Percentiles rank a stretch among this genome's conserved stretches.
These are phyloP conservation scores for Cecropterus lyciades DNA, from an alignment of 1,140 invertebrate genomes.

Conservation along the genomic window DNA sequence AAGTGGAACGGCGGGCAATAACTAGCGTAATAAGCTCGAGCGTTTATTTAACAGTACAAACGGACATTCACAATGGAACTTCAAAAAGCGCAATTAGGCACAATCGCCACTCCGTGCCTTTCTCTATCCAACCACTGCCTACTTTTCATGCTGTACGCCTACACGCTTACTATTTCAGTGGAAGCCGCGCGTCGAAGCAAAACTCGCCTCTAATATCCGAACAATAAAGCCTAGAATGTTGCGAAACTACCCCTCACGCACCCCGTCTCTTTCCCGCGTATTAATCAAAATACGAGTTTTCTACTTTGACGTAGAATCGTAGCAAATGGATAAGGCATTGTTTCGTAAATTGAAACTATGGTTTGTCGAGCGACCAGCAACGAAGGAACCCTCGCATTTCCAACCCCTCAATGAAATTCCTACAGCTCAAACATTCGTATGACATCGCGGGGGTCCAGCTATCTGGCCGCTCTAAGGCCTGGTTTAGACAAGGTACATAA, in stretches of 20 bases:
- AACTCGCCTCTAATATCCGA: constrained; percentile 56
- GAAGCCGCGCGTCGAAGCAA: constrained; percentile 46
- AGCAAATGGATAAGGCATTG: constrained; percentile 83
- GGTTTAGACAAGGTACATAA: constrained; percentile 79
- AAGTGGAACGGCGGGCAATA: constrained; percentile 23
- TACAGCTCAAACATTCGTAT: constrained; percentile 39
- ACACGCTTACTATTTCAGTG: constrained; percentile 79
- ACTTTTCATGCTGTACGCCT: constrained; percentile 82
- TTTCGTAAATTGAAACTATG: constrained; percentile 83
- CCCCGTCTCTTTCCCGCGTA: constrained; percentile 81
- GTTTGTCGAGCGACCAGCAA: constrained; percentile 62
- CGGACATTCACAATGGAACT: constrained; percentile 52
- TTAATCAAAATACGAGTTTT: constrained; percentile 83
- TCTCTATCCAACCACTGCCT: constrained; percentile 77
- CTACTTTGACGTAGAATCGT: constrained; percentile 82
- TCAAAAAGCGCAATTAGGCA: constrained; percentile 58
- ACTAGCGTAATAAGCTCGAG: constrained; percentile 36
- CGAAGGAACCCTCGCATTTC: constrained; percentile 52
- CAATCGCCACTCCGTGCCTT: constrained; percentile 70
- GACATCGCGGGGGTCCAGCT: constrained; percentile 51
- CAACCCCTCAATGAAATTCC: constrained; percentile 34
- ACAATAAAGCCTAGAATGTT: constrained; percentile 53
- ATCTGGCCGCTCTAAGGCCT: constrained; percentile 58
- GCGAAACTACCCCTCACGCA: constrained; percentile 48
- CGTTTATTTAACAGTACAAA: constrained; percentile 44